These are phyloP conservation scores for Herpailurus yagouaroundi DNA, from an alignment of 2,113 vertebrate genomes.

Conservation along the genomic window DNA sequence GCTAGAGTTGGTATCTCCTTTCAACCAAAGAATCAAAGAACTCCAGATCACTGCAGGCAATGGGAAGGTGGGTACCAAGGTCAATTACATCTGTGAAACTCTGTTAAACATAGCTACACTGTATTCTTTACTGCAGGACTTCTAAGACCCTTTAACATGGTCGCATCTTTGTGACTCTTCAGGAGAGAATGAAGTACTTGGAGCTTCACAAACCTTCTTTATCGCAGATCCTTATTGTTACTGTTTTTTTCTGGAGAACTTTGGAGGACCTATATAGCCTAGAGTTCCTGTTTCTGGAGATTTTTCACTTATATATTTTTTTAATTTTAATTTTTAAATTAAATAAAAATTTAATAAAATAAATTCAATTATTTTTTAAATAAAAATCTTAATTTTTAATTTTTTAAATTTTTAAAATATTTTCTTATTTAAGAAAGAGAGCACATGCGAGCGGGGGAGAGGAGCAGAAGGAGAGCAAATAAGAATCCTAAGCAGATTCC, in stretches of 20 bases:
- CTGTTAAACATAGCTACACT: neutral
- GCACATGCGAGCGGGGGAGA: no score
- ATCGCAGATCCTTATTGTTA: neutral
- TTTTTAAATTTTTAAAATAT: no score
- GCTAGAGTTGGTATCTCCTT: neutral
- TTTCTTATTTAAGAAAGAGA: no score
- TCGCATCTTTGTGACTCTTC: neutral
- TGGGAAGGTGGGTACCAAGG: accelerated
- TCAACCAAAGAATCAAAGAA: conserved; percentile 6
- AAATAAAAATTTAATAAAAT: no score
- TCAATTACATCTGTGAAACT: neutral
- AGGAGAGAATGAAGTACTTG: neutral
- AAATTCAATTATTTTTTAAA: no score
- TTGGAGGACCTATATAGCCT: neutral
- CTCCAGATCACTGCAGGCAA: neutral
- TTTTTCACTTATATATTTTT: neutral
- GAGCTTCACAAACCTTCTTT: neutral
- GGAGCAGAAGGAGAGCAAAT: no score
- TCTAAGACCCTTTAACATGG: neutral
- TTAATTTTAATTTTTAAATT: no score
- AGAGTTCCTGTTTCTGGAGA: neutral
- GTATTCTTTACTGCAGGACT: neutral
- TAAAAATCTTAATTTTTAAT: no score
- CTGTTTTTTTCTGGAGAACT: neutral
- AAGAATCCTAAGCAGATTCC: no score